A percentile compares a stretch with the other conserved stretches of the same genome.
phyloP scores from a whole-genome alignment of 2,113 vertebrate species.

The Oreocharis arfaki region DNA sequence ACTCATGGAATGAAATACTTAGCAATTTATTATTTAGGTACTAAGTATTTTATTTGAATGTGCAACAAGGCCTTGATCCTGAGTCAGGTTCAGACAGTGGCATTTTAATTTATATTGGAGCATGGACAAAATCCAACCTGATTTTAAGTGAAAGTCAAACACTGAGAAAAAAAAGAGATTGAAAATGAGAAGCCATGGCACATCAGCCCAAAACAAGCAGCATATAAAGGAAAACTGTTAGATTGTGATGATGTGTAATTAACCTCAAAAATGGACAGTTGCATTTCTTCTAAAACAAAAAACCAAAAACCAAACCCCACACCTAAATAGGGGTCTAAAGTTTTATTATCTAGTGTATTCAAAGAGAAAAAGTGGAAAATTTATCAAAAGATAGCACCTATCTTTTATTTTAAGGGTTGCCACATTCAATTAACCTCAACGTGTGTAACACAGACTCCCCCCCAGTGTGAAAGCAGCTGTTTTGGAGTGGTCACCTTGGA shows the following conservation, averaged over 20 bases:
- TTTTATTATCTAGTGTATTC: not conserved
- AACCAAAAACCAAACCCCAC: fast-evolving
- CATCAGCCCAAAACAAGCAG: not conserved
- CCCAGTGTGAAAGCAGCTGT: not conserved
- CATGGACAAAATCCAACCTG: not conserved
- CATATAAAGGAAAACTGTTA: not conserved
- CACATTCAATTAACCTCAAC: not conserved
- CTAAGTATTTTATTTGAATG: not conserved
- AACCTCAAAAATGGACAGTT: not conserved
- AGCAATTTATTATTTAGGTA: not conserved
- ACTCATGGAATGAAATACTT: not conserved
- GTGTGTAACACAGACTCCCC: not conserved
- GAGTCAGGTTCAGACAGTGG: not conserved
- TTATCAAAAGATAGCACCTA: not conserved
- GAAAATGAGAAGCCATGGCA: not conserved
- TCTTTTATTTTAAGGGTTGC: not conserved
- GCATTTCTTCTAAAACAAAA: not conserved
- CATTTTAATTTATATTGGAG: not conserved
- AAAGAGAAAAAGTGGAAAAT: not conserved
- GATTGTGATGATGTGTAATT: not conserved
- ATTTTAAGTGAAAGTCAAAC: not conserved
- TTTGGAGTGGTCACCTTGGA: conserved; percentile 22
- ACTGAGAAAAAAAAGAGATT: not conserved
- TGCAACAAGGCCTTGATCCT: not conserved
- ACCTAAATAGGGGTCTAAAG: not conserved